These are phyloP conservation scores for Phoenicopterus ruber DNA, from an alignment of 2,113 vertebrate species.

Conservation along the genomic window DNA sequence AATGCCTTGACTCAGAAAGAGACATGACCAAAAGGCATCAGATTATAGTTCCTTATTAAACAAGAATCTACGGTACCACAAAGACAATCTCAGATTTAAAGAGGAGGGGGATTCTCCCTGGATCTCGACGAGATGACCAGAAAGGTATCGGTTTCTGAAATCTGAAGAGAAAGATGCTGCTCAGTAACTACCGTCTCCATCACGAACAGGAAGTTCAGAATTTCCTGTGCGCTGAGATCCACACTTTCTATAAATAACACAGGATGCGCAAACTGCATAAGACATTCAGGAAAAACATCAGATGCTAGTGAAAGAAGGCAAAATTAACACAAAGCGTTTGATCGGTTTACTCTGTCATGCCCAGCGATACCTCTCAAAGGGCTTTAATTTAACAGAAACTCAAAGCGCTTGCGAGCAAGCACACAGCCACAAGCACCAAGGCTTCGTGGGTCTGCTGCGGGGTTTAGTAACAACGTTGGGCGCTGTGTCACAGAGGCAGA, in stretches of 20 bases:
- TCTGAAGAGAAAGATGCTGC: not conserved
- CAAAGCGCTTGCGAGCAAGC: not conserved
- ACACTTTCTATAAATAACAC: not conserved
- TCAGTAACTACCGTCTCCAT: not conserved
- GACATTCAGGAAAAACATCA: not conserved
- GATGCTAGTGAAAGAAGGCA: not conserved
- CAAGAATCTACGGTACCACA: not conserved
- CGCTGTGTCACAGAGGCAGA: not conserved
- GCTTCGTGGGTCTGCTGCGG: not conserved
- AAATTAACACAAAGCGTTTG: not conserved
- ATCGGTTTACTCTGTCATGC: fast-evolving
- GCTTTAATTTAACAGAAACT: not conserved
- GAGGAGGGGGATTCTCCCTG: not conserved
- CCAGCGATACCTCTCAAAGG: not conserved
- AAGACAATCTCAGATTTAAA: not conserved
- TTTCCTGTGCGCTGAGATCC: not conserved
- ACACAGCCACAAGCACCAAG: not conserved
- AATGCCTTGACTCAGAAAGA: not conserved
- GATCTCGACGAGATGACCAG: not conserved
- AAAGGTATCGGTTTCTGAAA: not conserved
- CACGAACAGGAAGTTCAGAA: not conserved
- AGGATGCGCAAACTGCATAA: fast-evolving
- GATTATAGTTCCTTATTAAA: not conserved
- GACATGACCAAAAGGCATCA: not conserved
- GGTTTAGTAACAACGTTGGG: fast-evolving